phyloP scores from a whole-genome alignment of 2,113 vertebrate genomes.

The Plestiodon gilberti region DNA sequence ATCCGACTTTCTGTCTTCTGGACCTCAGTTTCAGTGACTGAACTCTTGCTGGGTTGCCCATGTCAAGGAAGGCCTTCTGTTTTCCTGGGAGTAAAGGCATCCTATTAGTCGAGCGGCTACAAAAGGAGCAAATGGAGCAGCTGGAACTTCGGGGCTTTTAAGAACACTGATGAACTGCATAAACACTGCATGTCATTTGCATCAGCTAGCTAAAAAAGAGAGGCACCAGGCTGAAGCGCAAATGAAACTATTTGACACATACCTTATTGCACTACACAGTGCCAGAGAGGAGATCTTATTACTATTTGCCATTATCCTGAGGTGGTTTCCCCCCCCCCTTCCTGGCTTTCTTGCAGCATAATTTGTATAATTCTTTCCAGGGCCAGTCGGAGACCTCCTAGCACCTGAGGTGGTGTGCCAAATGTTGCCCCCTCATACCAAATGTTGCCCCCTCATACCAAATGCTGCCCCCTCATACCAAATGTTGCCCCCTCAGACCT shows the following conservation, averaged over 20 bases:
- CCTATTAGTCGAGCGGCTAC: conserved; percentile 28
- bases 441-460: too few species aligned
- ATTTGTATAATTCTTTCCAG: too few species aligned
- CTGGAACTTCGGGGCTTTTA: conserved; percentile 59
- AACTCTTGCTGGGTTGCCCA: conserved; percentile 60
- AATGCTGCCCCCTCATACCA: too few species aligned
- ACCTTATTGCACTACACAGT: accelerated
- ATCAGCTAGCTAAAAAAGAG: conserved; percentile 37
- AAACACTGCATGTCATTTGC: conserved; percentile 29
- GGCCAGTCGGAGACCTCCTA: too few species aligned
- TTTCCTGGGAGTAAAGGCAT: conserved; percentile 55
- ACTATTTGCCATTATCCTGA: background rate
- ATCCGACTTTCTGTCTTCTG: conserved; percentile 68
- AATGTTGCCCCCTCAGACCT: too few species aligned
- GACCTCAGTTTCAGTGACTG: conserved; percentile 57
- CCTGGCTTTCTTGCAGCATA: background rate
- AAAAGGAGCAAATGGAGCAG: conserved; percentile 46
- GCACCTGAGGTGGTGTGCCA: too few species aligned
- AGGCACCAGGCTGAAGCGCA: conserved; percentile 40
- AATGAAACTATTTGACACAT: background rate
- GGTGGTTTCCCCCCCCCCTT: too few species aligned
- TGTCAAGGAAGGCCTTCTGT: conserved; percentile 70
- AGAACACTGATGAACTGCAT: conserved; percentile 26
- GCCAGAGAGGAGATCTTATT: accelerated
- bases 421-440: too few species aligned